A percentile compares a stretch with the other conserved stretches of the same genome.
phyloP scores from a whole-genome alignment of 2,113 vertebrate species.

The Vireo altiloquus region DNA sequence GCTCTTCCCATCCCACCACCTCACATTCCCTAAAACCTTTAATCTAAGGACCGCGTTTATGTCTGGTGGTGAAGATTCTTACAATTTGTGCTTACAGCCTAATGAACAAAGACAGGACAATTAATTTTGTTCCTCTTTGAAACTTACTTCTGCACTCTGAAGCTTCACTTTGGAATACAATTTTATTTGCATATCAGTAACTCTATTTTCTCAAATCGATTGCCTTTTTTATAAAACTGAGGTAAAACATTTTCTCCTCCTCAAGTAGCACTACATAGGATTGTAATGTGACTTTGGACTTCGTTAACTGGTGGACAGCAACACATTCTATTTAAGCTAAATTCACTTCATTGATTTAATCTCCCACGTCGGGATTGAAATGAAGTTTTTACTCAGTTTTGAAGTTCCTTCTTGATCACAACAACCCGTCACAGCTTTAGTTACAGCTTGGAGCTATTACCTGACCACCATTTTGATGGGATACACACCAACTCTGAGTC shows the following conservation, averaged over 20 bases:
- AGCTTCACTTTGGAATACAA: background rate
- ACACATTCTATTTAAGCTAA: background rate
- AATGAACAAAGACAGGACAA: background rate
- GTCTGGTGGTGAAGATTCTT: background rate
- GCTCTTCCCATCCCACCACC: background rate
- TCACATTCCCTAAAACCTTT: background rate
- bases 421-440: background rate
- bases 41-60: background rate
- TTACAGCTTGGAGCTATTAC: constrained; percentile 67
- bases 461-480: constrained; percentile 98
- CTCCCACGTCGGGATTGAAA: background rate
- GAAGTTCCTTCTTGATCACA: background rate
- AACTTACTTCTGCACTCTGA: background rate
- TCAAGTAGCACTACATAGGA: background rate
- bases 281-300: background rate
- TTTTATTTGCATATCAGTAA: background rate
- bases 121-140: background rate
- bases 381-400: background rate
- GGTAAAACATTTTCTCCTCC: background rate
- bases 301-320: background rate
- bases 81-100: background rate
- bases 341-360: background rate
- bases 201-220: background rate
- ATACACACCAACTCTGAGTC: constrained; percentile 88
- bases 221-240: background rate